Evolutionary conservation across 2,797 vertebrate species (phyloP), one percentile per base, ranked within the genome.

Genomic region (Pachyuromys duprasi): DNA sequence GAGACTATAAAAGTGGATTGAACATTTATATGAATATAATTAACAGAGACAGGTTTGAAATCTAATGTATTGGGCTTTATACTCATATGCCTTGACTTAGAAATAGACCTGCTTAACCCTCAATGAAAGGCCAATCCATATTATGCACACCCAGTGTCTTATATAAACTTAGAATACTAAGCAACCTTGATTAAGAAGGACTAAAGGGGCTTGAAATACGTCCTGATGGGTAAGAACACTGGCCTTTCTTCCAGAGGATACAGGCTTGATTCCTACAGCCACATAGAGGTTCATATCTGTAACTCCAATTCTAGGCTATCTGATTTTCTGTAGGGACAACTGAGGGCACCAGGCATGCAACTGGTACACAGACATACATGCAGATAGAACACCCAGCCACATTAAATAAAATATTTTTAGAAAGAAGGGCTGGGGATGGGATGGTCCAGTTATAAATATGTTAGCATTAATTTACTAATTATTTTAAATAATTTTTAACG

Each of bases 1-100:
- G 83, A 96, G 84, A 94, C 89, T 94, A 57, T 93, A 91, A 96
- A 96, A 97, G 65, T 31, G 49, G 83, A 92, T 67, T 93, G 90
- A 94, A 90, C 89, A 79, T 92, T 96, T 96, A 97, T 95, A 88
- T 97, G 96, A 91, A 96, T 96, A 88, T 96, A 96, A 97, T 97
- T 96, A 97, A 89, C 60, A 84, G 86, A 97, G 81, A 45, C 88
- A 95, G 90, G 92, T 96, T 96, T 97, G 92, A 67, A 89, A 81
- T 95, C 70, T 86, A 91, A 75, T 93, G 69, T 96, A 89, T 89
- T 28, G 83, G 81, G n/a, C 60, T 93, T 4, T 92, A 84, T 70
- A 74, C 62, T 28, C 82, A 1, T 62, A 96, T 90, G 42, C 92
- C 93, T 97, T 96, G 86, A 96, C 92, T 94, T 92, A 94, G 72